These are phyloP conservation scores for Heliconius hewitsoni DNA, from an alignment of 1,140 invertebrate species.

Conservation along the genomic window DNA sequence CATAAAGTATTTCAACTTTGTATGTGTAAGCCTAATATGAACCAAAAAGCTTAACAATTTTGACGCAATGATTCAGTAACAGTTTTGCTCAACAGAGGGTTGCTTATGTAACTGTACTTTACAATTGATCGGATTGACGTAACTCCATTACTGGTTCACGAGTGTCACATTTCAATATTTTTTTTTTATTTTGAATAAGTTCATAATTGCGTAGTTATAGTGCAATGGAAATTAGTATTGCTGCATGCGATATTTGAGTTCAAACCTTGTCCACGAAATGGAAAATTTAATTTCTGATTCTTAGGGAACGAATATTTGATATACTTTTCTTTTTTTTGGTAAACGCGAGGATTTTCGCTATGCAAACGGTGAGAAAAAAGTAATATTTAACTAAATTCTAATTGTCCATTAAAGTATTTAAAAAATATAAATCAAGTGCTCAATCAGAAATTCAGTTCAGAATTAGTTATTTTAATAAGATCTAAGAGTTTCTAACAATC, in stretches of 20 bases:
- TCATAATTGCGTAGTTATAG: background rate
- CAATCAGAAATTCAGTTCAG: too few species aligned
- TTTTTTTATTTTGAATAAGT: background rate
- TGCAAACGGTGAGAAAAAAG: too few species aligned
- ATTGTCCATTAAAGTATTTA: too few species aligned
- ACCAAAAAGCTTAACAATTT: slow-evolving; percentile 37
- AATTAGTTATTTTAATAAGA: too few species aligned
- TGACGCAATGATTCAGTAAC: slow-evolving; percentile 45
- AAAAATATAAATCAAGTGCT: too few species aligned
- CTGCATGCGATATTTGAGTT: background rate
- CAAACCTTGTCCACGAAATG: background rate
- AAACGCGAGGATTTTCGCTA: too few species aligned
- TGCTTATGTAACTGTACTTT: slow-evolving; percentile 41
- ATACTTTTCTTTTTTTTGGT: too few species aligned
- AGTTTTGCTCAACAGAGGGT: slow-evolving; percentile 41
- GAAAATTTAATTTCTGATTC: too few species aligned
- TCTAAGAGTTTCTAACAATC: too few species aligned
- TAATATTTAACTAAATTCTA: too few species aligned
- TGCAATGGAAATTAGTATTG: background rate
- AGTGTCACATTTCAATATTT: slow-evolving; percentile 3
- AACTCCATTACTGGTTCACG: slow-evolving; percentile 30
- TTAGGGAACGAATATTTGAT: too few species aligned
- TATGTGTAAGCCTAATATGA: background rate
- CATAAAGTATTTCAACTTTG: too few species aligned
- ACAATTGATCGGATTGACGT: slow-evolving; percentile 50